Percentiles rank a stretch among this genome's conserved stretches.
Evolutionary conservation across 1,140 invertebrate species (phyloP).

Genomic region (Phenacoccus solenopsis): DNA sequence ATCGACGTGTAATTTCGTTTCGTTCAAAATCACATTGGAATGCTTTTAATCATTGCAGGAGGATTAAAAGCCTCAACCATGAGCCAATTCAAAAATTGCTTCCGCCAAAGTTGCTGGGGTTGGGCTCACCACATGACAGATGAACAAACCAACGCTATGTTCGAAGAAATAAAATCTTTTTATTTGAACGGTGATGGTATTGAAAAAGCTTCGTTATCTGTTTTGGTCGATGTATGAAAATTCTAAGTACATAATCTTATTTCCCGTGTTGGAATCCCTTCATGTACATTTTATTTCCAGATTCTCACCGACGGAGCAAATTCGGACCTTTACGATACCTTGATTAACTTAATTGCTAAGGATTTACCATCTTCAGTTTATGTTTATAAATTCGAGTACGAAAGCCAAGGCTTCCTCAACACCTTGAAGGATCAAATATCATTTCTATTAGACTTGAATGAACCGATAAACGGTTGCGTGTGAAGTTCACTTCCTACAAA

Average conservation of each 20-base stretch:
- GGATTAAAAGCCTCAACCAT: background rate
- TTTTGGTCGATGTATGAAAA: background rate
- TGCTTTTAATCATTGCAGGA: background rate
- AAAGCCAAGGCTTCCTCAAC: background rate
- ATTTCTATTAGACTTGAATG: background rate
- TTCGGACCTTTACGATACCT: background rate
- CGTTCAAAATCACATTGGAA: background rate
- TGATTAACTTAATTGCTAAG: background rate
- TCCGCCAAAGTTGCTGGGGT: background rate
- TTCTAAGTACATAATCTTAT: background rate
- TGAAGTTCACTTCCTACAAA: no score
- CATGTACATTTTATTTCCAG: background rate
- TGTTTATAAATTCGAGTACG: background rate
- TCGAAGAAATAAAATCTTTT: background rate
- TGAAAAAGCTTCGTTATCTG: no score
- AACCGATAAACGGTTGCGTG: no score
- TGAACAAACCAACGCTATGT: background rate
- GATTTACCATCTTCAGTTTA: background rate
- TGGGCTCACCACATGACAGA: background rate
- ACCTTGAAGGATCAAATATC: background rate
- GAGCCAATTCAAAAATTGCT: background rate
- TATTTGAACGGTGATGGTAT: no score
- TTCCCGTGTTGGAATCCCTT: background rate
- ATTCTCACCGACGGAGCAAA: background rate
- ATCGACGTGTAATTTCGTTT: background rate